Evolutionary conservation across 2,797 vertebrate genomes (phyloP).

Genomic region (Atherinosoma microstoma): DNA sequence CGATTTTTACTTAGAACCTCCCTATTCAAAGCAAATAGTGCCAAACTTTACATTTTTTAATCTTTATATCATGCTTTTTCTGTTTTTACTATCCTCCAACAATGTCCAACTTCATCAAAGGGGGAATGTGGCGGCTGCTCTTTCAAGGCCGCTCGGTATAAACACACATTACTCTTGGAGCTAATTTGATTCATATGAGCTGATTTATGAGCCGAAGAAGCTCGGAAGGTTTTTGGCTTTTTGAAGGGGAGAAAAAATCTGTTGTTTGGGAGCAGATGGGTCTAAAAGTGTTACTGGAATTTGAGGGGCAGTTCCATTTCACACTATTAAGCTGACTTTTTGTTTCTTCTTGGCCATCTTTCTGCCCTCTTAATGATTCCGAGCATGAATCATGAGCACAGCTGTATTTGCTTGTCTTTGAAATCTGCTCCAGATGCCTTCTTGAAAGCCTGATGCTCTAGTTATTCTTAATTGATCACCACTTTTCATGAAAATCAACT

Average conservation of each 20-base stretch:
- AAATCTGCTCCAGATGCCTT: conserved; percentile 48
- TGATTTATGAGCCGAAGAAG: conserved; percentile 52
- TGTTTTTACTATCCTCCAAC: conserved; percentile 9
- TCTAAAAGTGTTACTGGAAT: conserved; percentile 69
- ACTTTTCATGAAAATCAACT: conserved; percentile 49
- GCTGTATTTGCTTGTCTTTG: conserved; percentile 49
- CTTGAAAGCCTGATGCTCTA: conserved; percentile 32
- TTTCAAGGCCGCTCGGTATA: conserved; percentile 37
- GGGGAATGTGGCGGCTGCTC: conserved; percentile 31
- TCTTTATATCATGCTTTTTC: not conserved
- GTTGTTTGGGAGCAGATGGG: conserved; percentile 70
- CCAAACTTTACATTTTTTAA: not conserved
- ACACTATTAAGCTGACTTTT: conserved; percentile 12
- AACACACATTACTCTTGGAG: conserved; percentile 47
- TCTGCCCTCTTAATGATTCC: conserved; percentile 24
- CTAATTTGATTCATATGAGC: conserved; percentile 69
- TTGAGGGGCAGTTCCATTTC: conserved; percentile 57
- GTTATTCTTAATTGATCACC: conserved; percentile 56
- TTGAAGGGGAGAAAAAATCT: conserved; percentile 48
- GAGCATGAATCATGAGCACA: conserved; percentile 26
- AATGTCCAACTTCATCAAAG: conserved; percentile 48
- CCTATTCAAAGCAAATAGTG: not conserved
- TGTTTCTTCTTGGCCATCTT: conserved; percentile 20
- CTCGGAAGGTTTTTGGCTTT: conserved; percentile 20
- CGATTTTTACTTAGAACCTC: not conserved